A percentile compares a stretch with the other conserved stretches of the same genome.
Evolutionary conservation across 2,888 invertebrate genomes (phyloP).

Genomic region (Diaperis boleti): DNA sequence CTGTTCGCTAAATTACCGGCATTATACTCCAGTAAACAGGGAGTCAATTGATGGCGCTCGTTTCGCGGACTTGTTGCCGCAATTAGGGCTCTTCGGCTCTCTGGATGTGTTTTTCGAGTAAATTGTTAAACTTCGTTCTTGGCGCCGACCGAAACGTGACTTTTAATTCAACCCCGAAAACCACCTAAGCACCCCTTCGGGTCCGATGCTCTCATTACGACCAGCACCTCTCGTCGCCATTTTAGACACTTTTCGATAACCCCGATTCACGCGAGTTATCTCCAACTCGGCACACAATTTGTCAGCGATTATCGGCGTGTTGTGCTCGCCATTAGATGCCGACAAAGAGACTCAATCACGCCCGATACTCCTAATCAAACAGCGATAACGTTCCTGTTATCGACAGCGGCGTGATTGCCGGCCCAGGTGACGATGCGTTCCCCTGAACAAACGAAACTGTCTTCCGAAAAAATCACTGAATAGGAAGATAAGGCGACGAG

Average conservation of each 20-base stretch:
- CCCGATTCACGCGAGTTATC: slow-evolving; percentile 38
- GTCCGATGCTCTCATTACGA: slow-evolving; percentile 18
- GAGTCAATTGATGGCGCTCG: slow-evolving; percentile 62
- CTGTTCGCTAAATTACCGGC: slow-evolving; percentile 56
- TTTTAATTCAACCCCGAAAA: too few species aligned
- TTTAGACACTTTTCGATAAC: slow-evolving; percentile 36
- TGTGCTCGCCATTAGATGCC: slow-evolving; percentile 62
- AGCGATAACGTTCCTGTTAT: slow-evolving; percentile 57
- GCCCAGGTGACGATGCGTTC: slow-evolving; percentile 53
- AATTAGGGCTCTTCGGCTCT: slow-evolving; percentile 7
- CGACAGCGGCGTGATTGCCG: slow-evolving; percentile 54
- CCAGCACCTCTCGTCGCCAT: slow-evolving; percentile 32
- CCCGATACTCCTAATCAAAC: slow-evolving; percentile 59
- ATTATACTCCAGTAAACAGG: slow-evolving; percentile 63
- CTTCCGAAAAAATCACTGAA: slow-evolving; percentile 17
- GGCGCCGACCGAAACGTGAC: neutral
- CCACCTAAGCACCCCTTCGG: slow-evolving; percentile 18
- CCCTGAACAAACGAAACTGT: slow-evolving; percentile 45
- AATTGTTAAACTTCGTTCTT: neutral
- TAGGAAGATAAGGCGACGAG: neutral
- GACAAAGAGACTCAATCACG: slow-evolving; percentile 63
- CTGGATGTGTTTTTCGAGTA: neutral
- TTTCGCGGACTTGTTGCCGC: slow-evolving; percentile 45
- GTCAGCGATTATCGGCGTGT: slow-evolving; percentile 59
- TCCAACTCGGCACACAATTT: slow-evolving; percentile 56